These are phyloP conservation scores for Charadrius vociferus DNA, from an alignment of 2,113 vertebrate genomes.

Conservation along the genomic window DNA sequence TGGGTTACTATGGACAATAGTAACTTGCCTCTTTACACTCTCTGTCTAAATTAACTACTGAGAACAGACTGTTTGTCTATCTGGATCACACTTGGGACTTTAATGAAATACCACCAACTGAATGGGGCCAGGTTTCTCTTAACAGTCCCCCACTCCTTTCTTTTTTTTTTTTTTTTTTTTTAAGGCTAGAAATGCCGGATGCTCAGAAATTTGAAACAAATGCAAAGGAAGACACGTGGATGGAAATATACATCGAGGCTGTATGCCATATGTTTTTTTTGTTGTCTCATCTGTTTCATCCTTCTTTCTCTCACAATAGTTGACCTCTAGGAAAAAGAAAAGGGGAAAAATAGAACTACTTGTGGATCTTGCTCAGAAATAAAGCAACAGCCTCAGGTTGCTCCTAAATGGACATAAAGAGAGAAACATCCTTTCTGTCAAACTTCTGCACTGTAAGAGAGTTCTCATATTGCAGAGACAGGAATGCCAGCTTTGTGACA, in stretches of 20 bases:
- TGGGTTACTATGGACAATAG: not conserved
- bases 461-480: not conserved
- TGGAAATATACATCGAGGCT: not conserved
- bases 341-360: not conserved
- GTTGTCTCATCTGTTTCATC: not conserved
- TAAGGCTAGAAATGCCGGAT: not conserved
- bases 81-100: not conserved
- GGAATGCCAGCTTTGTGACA: not conserved
- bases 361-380: not conserved
- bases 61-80: not conserved
- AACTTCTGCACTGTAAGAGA: not conserved
- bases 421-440: not conserved
- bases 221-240: not conserved
- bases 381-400: not conserved
- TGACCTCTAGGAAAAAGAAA: not conserved
- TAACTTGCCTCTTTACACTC: not conserved
- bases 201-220: not conserved
- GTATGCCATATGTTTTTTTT: not conserved
- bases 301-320: not conserved
- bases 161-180: not conserved
- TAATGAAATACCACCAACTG: not conserved
- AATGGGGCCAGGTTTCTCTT: not conserved
- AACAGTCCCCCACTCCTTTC: accelerated
- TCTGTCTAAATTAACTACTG: not conserved
- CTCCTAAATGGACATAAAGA: not conserved